A percentile compares a stretch with the other conserved stretches of the same genome.
Conservation (phyloP, 2,888 invertebrate species). For the Dicycla oo region DNA sequence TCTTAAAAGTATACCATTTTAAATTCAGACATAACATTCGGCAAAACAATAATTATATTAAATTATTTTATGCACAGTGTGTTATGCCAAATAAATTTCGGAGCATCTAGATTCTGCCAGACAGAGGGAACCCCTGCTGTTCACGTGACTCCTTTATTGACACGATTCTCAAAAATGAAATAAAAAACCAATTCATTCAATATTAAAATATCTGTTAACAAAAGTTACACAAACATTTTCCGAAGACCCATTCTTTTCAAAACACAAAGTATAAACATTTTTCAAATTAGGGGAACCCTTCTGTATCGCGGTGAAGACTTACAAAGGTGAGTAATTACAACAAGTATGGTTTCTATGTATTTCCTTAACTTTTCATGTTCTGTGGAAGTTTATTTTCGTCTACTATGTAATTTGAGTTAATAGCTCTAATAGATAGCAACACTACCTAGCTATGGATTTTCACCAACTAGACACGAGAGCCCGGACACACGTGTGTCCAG, state of each 20-base stretch:
- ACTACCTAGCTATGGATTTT: no score
- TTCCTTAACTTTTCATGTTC: constrained; percentile 29
- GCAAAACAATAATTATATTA: no score
- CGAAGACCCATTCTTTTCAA: constrained; percentile 13
- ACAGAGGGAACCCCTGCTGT: no score
- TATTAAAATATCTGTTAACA: constrained; percentile 1
- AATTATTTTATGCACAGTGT: no score
- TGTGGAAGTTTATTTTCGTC: constrained; percentile 16
- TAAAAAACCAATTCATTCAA: constrained; percentile 16
- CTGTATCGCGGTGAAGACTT: constrained; percentile 48
- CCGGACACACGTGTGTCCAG: no score
- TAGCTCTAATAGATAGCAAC: neutral
- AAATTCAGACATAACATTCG: no score
- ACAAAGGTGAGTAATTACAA: constrained; percentile 57
- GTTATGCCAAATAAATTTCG: no score
- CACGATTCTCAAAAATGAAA: neutral
- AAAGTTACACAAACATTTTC: constrained; percentile 10
- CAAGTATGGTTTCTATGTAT: constrained; percentile 37
- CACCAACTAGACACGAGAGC: no score
- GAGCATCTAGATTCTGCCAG: no score
- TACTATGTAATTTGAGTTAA: neutral
- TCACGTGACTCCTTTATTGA: neutral
- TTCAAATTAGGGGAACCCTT: constrained; percentile 42
- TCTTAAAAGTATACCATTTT: no score
- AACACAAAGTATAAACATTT: constrained; percentile 28